Base-by-base conservation (phyloP, 2,797 vertebrate species). In the Urosaurus nigricauda region DNA sequence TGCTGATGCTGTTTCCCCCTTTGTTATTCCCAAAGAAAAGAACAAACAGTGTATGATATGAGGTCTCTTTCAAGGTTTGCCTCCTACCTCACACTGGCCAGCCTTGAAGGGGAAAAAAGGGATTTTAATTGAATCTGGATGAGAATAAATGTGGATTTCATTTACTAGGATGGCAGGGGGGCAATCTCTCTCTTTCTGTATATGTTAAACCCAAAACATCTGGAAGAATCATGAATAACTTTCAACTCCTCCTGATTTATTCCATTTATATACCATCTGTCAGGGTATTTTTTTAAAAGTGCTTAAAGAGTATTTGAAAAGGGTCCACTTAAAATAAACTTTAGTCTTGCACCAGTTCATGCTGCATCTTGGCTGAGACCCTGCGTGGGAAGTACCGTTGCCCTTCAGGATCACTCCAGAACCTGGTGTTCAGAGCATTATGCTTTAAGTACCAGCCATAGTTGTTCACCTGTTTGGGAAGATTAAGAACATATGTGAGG, bases 71-170 rank as follows among this genome's bases (percentile, higher is more conserved):
- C 78, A 82, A 77, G 78, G 78, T 13, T 56, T 43, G 68, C 86
- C 71, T 85, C 32, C 8, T 68, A 77, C 51, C 79, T 53, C 0
- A 1, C 77, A 2, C 0, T 79, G 88, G 79, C 86, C 85, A 51
- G 47, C 11, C 86, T 87, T 79, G 74, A 4, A 0, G 1, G 40
- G 60, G 86, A 58, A 84, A 83, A 47, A 35, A 74, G 17, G 88
- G 90, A n/a, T 93, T 95, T 94, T 91, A 92, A 94, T 93, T 85
- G 92, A 91, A 47, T 92, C 0, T 0, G 88, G 91, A 93, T 93
- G 91, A 93, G 93, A 89, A 93, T 90, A 89, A 94, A 94, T 1
- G 8, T 93, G 94, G 87, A 86, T 81, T 51, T 58, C 68, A 91
- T 92, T 94, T 94, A 68, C 87, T 88, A 88, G 80, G 70, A 65